phyloP scores from a whole-genome alignment of 2,888 invertebrate species.

The Plagodis dolabraria region DNA sequence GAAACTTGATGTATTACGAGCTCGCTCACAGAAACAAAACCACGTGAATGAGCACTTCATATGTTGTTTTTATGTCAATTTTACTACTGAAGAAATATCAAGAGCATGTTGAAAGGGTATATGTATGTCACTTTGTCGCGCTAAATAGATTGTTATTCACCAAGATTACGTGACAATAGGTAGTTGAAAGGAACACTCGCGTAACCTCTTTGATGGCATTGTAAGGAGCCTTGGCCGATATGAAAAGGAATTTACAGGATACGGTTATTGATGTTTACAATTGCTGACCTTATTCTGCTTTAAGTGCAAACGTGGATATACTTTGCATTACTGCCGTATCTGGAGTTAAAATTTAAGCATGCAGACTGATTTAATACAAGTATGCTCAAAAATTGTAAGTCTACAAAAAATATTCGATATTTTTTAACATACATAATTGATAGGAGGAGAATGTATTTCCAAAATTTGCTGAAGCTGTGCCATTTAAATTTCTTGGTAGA shows the following conservation, averaged over 20 bases:
- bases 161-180: conserved; percentile 34
- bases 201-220: conserved; percentile 24
- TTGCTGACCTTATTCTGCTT: conserved; percentile 12
- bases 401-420: too few relatives aligned
- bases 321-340: too few relatives aligned
- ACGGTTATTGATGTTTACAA: conserved; percentile 9
- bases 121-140: conserved; percentile 6
- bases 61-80: conserved; percentile 13
- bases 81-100: conserved; percentile 11
- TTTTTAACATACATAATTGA: too few relatives aligned
- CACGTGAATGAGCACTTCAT: conserved; percentile 4
- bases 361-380: too few relatives aligned
- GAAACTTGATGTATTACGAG: neutral
- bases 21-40: neutral
- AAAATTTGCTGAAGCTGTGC: too few relatives aligned
- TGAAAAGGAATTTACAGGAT: conserved; percentile 17
- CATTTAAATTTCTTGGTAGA: too few relatives aligned
- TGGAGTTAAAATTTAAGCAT: too few relatives aligned
- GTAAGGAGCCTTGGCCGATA: conserved; percentile 30
- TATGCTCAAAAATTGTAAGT: too few relatives aligned
- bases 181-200: conserved; percentile 19
- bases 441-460: too few relatives aligned
- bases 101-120: neutral
- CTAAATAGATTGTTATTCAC: conserved; percentile 18
- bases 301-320: neutral